Evolutionary conservation across 2,113 vertebrate species (phyloP).

Genomic region (Dryoscopus gambensis): DNA sequence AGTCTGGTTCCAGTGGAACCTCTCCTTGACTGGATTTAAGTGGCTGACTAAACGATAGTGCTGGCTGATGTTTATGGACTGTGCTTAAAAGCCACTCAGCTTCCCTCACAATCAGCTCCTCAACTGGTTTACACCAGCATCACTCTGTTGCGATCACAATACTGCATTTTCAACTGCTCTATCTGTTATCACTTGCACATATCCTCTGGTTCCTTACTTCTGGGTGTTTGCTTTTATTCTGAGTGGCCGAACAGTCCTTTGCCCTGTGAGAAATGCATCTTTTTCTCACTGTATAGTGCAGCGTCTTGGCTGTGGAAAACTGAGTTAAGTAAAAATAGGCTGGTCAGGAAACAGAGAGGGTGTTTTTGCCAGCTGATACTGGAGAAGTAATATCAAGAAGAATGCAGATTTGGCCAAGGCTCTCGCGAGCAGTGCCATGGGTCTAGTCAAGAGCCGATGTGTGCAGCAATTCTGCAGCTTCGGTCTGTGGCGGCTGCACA

Average conservation of each 20-base stretch:
- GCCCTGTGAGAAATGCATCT: not conserved
- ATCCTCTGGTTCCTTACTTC: not conserved
- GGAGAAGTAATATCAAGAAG: conserved; percentile 32
- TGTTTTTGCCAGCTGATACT: conserved; percentile 37
- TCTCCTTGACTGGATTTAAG: not conserved
- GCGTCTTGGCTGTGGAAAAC: not conserved
- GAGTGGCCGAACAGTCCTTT: not conserved
- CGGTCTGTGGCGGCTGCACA: not conserved
- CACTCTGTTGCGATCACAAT: not conserved
- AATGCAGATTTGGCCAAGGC: conserved; percentile 34
- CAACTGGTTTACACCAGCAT: not conserved
- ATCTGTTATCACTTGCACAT: not conserved
- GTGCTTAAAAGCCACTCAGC: not conserved
- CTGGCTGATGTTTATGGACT: not conserved
- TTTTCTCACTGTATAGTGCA: not conserved
- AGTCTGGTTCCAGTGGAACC: not conserved
- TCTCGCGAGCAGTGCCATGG: not conserved
- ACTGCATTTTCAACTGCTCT: not conserved
- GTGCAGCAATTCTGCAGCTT: not conserved
- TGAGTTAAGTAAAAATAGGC: not conserved
- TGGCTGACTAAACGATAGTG: not conserved
- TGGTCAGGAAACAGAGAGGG: conserved; percentile 18
- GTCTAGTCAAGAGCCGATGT: not conserved
- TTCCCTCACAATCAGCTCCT: not conserved
- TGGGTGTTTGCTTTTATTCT: not conserved